Evolutionary conservation across 2,113 vertebrate species (phyloP), one percentile per base, ranked within the genome.

Genomic region (Centropus unirufus): DNA sequence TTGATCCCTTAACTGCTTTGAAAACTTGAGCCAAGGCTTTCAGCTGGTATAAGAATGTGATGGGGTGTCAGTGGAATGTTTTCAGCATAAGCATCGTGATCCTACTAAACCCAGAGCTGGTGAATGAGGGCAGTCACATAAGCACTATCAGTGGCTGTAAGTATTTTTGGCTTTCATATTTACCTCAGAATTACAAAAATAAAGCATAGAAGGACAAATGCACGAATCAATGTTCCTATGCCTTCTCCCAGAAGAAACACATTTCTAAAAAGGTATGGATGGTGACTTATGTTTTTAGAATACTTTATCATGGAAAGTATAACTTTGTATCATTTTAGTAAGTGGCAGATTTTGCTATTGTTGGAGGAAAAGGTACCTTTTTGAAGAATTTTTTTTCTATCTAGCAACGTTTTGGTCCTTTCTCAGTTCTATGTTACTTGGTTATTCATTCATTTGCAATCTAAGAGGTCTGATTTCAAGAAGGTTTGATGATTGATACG

Each of bases 1-100:
- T 94, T 88, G 87, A 96, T 94, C 88, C 88, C 61, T 61, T 72
- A 81, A 86, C 87, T 68, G 88, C 83, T 94, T 95, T 92, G 76
- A 94, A 95, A 89, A 94, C 68, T 80, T 46, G 49, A 57, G 68
- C 81, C 36, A n/a, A 77, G 63, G 75, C 29, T 95, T 94, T 91
- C 47, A 20, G 82, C 59, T 70, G 57, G 6, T 69, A 24, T 21
- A n/a, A 85, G 92, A 86, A 86, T 1, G 3, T 95, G 87, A 63
- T 68, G 81, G 83, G 63, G 36, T 93, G 52, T 36, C 61, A 52
- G 29, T 32, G 49, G 79, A 83, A 74, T 27, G 27, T 93, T 90
- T 94, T 81, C 47, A 89, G 36, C 30, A 36, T 6, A 59, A 80
- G 5, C 49, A 70, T 89, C 26, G 4, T 57, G 44, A 64, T 92